Percentiles rank a stretch among this genome's conserved stretches.
These are phyloP conservation scores for Rhombomys opimus DNA, from an alignment of 2,113 vertebrate species.

Conservation along the genomic window DNA sequence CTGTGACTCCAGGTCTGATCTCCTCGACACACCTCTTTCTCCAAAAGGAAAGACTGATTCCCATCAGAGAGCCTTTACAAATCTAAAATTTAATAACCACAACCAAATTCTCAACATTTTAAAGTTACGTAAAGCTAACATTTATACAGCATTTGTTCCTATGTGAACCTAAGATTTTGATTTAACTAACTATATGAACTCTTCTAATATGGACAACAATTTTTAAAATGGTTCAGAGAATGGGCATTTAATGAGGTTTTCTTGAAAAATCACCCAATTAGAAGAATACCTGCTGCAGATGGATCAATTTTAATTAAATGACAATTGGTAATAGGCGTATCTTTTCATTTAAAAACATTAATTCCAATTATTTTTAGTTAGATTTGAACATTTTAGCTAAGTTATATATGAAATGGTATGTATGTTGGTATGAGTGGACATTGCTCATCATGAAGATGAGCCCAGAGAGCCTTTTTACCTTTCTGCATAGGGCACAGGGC, in stretches of 20 bases:
- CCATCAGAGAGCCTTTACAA: slow-evolving; percentile 51
- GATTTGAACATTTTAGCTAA: slow-evolving; percentile 32
- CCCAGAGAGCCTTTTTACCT: not conserved
- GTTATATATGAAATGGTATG: not conserved
- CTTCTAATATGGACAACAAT: slow-evolving; percentile 21
- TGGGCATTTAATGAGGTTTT: slow-evolving; percentile 61
- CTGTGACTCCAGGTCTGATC: not conserved
- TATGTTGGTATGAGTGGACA: not conserved
- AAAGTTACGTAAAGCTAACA: slow-evolving; percentile 52
- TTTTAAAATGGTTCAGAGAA: slow-evolving; percentile 9
- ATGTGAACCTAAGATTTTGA: slow-evolving; percentile 19
- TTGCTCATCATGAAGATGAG: not conserved
- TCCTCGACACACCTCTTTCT: not conserved
- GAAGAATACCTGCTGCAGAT: slow-evolving; percentile 21
- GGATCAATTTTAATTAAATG: slow-evolving; percentile 59
- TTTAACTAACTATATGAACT: slow-evolving; percentile 52
- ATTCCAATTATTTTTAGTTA: slow-evolving; percentile 15
- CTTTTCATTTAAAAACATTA: slow-evolving; percentile 30
- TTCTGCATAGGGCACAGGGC: not conserved
- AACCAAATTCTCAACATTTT: slow-evolving; percentile 43
- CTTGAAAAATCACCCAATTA: slow-evolving; percentile 37
- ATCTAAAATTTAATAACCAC: not conserved
- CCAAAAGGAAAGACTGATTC: slow-evolving; percentile 29
- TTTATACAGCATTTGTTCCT: not conserved
- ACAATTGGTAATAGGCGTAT: slow-evolving; percentile 40